Conservation (phyloP, 1,140 invertebrate genomes). For the Whitmania pigra region DNA sequence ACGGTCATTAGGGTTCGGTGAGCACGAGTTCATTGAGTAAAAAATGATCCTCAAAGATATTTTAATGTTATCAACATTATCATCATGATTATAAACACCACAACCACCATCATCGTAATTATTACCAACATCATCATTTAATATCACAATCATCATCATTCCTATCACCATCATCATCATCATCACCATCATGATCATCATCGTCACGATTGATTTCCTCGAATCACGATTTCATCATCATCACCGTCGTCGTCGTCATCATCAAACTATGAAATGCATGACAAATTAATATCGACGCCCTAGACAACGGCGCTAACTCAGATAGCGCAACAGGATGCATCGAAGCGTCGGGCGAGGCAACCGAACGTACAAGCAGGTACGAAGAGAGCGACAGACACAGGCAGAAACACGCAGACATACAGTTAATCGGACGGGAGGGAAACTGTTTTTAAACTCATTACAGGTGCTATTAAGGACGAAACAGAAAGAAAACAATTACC, state of each 20-base stretch:
- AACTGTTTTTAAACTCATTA: slow-evolving; percentile 3
- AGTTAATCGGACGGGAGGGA: not conserved
- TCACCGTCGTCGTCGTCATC: not conserved
- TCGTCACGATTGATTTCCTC: not conserved
- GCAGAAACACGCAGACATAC: slow-evolving; percentile 8
- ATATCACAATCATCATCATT: not conserved
- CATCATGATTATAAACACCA: no score
- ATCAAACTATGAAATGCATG: not conserved
- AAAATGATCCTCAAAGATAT: no score
- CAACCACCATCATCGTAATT: not conserved
- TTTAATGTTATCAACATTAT: no score
- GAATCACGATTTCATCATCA: no score
- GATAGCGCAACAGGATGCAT: not conserved
- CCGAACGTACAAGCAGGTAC: no score
- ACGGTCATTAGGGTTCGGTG: no score
- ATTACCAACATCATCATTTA: not conserved
- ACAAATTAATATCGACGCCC: not conserved
- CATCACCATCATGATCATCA: not conserved
- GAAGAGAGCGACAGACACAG: not conserved
- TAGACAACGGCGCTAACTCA: not conserved
- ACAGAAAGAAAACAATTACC: not conserved
- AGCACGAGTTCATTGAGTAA: no score
- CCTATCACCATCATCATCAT: not conserved
- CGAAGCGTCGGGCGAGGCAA: not conserved
- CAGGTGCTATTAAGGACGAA: not conserved